Conservation (phyloP, 37 sponge, comb jelly and placozoan genomes). For the Aplysina aerophoba region DNA sequence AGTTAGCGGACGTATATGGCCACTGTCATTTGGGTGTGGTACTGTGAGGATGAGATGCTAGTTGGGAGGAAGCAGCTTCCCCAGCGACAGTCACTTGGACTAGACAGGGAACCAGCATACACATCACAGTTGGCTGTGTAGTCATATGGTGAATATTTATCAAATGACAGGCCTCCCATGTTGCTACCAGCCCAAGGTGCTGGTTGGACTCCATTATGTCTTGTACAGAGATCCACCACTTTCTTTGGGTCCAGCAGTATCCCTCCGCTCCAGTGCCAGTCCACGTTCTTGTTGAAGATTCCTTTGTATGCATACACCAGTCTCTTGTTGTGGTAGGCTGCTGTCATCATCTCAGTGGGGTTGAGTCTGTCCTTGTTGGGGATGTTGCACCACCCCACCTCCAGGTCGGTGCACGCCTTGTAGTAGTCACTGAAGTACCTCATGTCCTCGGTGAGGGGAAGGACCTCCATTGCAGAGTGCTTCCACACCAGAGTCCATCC, state of each 20-base stretch:
- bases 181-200: background rate
- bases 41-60: background rate
- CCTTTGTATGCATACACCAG: conserved; percentile 26
- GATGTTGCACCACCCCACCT: conserved; percentile 29
- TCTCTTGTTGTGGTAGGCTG: conserved; percentile 15
- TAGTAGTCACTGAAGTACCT: conserved; percentile 21
- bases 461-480: conserved; percentile 20
- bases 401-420: conserved; percentile 23
- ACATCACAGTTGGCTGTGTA: conserved; percentile 8
- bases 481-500: conserved; percentile 42
- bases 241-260: background rate
- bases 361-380: conserved; percentile 32
- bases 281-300: conserved; percentile 10
- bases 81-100: conserved; percentile 9
- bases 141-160: background rate
- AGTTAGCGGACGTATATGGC: conserved; percentile 20
- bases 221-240: conserved; percentile 18
- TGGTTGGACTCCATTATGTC: background rate
- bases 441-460: background rate
- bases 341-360: conserved; percentile 25
- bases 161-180: conserved; percentile 11
- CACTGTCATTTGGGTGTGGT: conserved; percentile 24
- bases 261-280: conserved; percentile 32
- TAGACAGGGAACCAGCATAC: background rate
- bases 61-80: background rate